phyloP scores from a whole-genome alignment of 2,113 vertebrate species.

The Harpagus bidentatus region DNA sequence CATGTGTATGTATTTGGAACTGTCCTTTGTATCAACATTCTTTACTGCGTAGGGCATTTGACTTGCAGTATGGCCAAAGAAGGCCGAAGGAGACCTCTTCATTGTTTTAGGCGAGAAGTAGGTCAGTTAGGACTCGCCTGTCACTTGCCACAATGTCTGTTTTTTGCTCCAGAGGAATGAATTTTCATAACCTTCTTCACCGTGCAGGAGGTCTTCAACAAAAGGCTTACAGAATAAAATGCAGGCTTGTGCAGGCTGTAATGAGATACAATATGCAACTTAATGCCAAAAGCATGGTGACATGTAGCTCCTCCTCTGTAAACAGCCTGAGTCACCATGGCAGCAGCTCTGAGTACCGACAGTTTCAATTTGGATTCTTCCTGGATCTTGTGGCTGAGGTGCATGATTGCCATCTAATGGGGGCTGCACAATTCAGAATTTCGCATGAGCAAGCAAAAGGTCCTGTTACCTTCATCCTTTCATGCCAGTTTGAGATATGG shows the following conservation, averaged over 20 bases:
- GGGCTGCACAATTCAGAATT: not conserved
- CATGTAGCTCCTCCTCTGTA: not conserved
- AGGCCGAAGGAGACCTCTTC: not conserved
- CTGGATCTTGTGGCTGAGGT: not conserved
- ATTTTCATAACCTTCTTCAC: not conserved
- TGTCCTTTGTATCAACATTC: not conserved
- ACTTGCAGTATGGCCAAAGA: not conserved
- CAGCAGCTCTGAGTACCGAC: not conserved
- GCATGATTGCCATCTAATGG: conserved; percentile 58
- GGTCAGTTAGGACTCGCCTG: not conserved
- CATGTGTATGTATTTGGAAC: not conserved
- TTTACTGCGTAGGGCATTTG: fast-evolving
- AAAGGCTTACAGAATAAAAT: not conserved
- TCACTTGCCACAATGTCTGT: not conserved
- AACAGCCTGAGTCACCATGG: not conserved
- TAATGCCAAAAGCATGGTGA: not conserved
- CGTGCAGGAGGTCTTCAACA: not conserved
- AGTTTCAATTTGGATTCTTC: not conserved
- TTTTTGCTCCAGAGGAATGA: not conserved
- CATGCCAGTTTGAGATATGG: fast-evolving
- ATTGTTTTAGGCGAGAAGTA: not conserved
- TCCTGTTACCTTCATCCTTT: not conserved
- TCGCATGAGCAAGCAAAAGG: not conserved
- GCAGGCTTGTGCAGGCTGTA: not conserved
- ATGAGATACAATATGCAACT: not conserved